phyloP scores from a whole-genome alignment of 2,113 vertebrate genomes.

The Coptodon rendalli region DNA sequence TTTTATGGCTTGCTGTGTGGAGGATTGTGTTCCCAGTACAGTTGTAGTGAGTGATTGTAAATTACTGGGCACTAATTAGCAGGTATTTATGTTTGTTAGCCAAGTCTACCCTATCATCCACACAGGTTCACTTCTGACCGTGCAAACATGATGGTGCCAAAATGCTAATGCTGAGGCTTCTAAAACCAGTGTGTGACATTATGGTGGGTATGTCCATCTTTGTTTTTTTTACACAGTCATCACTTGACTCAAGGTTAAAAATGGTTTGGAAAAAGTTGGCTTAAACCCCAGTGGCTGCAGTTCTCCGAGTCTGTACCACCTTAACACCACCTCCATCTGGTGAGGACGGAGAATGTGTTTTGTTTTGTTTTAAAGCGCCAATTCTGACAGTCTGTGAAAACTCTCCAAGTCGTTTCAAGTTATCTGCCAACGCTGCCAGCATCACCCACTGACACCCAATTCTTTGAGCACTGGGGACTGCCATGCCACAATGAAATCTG shows the following conservation, averaged over 20 bases:
- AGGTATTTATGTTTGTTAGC: not conserved
- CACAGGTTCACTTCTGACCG: not conserved
- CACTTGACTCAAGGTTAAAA: not conserved
- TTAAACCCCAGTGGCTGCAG: not conserved
- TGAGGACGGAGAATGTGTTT: not conserved
- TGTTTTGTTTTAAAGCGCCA: not conserved
- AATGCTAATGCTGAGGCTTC: not conserved
- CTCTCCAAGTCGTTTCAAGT: not conserved
- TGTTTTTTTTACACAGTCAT: not conserved
- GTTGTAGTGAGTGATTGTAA: not conserved
- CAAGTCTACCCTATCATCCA: not conserved
- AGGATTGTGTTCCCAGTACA: not conserved
- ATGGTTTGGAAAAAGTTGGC: not conserved
- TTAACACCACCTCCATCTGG: not conserved
- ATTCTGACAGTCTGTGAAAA: not conserved
- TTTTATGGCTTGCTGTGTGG: not conserved
- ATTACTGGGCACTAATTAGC: not conserved
- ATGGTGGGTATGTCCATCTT: not conserved
- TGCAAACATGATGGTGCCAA: not conserved
- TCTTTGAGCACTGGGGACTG: not conserved
- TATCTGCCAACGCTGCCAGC: not conserved
- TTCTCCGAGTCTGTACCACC: not conserved
- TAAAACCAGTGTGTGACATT: not conserved
- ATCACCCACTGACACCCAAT: not conserved
- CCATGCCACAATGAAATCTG: not conserved